Base-by-base conservation (phyloP, 2,888 invertebrate genomes). In the Pelosia muscerda region DNA sequence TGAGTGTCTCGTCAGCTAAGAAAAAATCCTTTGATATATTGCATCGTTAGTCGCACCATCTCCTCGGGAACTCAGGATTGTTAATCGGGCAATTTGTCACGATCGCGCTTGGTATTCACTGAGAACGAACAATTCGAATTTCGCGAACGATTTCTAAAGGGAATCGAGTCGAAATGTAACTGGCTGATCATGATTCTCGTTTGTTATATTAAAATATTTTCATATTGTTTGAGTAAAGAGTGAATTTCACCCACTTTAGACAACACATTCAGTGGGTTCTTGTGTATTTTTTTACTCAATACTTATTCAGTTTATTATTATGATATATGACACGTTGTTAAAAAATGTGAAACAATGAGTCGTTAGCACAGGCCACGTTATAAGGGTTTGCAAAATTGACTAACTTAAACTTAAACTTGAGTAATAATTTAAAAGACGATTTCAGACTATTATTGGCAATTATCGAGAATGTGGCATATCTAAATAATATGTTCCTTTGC, bases 1-100 rank as follows among this genome's bases (percentile, higher is more conserved):
- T 68, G 81, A 84, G 81, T 86, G 83, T 85, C 86, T 89, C 88
- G 88, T 91, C 91, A 89, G 87, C 82, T 85, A 79, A 82, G 89
- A 91, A 91, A 90, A 34, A 94, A 93, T 93, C 94, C 93, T 92
- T 92, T 94, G 93, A 94, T 93, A 92, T 93, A 94, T 94, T 89
- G 88, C 89, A 90, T 93, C 93, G 94, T 94, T 94, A 94, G 89
- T 88, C 89, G 90, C 90, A 85, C 93, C 92, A 92, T 93, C 94
- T 92, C 92, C 90, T 84, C 85, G 86, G 84, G 78, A 88, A 88
- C 88, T 85, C 82, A 62, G 91, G 90, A 90, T 92, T 93, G 93
- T 93, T 93, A 94, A 93, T 94, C 93, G 92, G 84, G 86, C 89
- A 90, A 94, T 94, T 94, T 93, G 92, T 94, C 94, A 94, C 91